These are phyloP conservation scores for Cryptomyrus ogoouensis DNA, from an alignment of 2,113 vertebrate species.

Conservation along the genomic window DNA sequence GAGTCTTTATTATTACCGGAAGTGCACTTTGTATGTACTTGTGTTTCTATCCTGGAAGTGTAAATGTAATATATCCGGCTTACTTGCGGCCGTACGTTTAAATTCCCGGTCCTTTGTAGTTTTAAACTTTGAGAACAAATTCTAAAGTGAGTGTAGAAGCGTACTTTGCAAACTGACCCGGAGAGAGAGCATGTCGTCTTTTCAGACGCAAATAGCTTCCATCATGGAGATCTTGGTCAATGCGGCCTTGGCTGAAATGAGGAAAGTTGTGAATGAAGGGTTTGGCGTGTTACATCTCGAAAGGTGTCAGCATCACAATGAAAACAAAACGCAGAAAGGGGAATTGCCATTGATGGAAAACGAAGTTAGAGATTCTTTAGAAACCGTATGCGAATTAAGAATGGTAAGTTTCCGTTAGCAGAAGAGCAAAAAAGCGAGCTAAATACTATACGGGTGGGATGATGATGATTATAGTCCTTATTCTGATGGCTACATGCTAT, in stretches of 20 bases:
- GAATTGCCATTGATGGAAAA: background rate
- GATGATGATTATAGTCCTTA: background rate
- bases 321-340: background rate
- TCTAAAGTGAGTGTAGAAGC: background rate
- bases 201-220: constrained; percentile 20
- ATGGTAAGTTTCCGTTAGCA: constrained; percentile 13
- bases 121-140: constrained; percentile 11
- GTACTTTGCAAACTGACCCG: background rate
- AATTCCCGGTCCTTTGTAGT: background rate
- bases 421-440: no score
- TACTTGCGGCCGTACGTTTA: background rate
- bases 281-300: constrained; percentile 1
- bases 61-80: background rate
- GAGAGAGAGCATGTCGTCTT: constrained; percentile 17
- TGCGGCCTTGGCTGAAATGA: constrained; percentile 16
- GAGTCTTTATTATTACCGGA: background rate
- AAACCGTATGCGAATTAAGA: background rate
- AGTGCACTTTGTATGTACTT: background rate
- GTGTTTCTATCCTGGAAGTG: background rate
- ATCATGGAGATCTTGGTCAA: constrained; percentile 19
- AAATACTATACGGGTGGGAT: background rate
- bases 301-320: background rate
- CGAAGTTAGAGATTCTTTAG: constrained; percentile 6
- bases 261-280: constrained; percentile 17
- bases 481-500: background rate